These are phyloP conservation scores for Sinocyclocheilus anshuiensis DNA, from an alignment of 2,113 vertebrate species.

Conservation along the genomic window DNA sequence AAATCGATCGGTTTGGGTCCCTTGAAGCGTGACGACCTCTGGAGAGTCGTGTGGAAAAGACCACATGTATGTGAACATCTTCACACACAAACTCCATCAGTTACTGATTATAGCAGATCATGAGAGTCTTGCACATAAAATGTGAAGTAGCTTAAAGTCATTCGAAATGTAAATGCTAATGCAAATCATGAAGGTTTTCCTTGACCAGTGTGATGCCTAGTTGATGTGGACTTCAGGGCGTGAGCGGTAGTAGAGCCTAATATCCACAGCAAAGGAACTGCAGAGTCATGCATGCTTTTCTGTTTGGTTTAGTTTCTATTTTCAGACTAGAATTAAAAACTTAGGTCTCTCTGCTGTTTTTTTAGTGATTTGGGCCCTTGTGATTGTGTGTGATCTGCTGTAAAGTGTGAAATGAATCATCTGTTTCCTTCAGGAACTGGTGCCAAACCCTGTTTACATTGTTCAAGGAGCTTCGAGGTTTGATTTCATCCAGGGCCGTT, in stretches of 20 bases:
- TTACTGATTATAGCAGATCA: neutral
- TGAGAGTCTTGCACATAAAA: neutral
- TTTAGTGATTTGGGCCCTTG: neutral
- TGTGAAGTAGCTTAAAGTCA: no score
- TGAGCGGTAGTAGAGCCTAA: neutral
- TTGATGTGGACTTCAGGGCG: neutral
- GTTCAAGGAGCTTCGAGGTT: constrained; percentile 68
- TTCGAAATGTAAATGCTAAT: neutral
- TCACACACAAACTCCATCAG: neutral
- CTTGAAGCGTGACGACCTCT: constrained; percentile 27
- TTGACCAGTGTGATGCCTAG: neutral
- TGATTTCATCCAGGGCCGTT: constrained; percentile 66
- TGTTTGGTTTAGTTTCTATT: neutral
- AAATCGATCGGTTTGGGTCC: constrained; percentile 64
- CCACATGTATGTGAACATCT: constrained; percentile 49
- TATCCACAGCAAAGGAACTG: neutral
- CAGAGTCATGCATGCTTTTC: constrained; percentile 5
- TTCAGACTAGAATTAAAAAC: neutral
- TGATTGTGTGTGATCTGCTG: neutral
- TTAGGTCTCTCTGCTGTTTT: neutral
- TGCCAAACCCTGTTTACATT: constrained; percentile 54
- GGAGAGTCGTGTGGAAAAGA: constrained; percentile 55
- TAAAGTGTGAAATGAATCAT: neutral
- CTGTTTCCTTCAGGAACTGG: constrained; percentile 58
- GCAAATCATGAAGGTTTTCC: neutral